Percentiles rank a stretch among this genome's conserved stretches.
These are phyloP conservation scores for Bos taurus DNA, from an alignment of 2,113 vertebrate species.

Conservation along the genomic window ARS-UCD2.0 NC_082638.1:1985001-1985500, in stretches of 20 bases:
- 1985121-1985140: neutral
- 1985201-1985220: accelerated
- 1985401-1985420: neutral
- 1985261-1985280: too few relatives aligned
- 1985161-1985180: neutral
- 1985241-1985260: neutral
- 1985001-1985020: neutral
- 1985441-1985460: neutral
- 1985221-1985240: too few relatives aligned
- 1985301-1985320: neutral
- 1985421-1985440: neutral
- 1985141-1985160: neutral
- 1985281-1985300: neutral
- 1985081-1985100: neutral
- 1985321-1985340: neutral
- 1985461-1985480: neutral
- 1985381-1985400: too few relatives aligned
- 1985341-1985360: accelerated
- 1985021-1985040: neutral
- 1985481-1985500: neutral
- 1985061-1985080: neutral
- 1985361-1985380: neutral
- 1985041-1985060: neutral
- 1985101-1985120: neutral
- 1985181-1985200: accelerated